Base-by-base conservation (phyloP, 2,797 vertebrate species). In the Sebastes umbrosus region DNA sequence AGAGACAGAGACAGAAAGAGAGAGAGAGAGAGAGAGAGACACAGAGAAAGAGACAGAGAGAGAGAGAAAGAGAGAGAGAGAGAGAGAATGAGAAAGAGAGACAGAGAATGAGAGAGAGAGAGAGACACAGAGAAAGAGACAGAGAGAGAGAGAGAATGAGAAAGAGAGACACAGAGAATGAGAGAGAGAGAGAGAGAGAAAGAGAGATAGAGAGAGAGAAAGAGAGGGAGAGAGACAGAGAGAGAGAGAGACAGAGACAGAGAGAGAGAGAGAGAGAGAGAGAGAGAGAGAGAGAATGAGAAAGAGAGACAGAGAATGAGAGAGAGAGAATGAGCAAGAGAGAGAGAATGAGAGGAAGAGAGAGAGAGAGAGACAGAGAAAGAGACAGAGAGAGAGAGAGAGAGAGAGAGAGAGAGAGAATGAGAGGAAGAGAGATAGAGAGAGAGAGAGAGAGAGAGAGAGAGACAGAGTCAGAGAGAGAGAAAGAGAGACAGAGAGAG, bases 71-170 rank as follows among this genome's bases (percentile, higher is more conserved):
- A 32, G 24, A 20, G 0, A 3, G 46, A 24, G 24, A 24, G 24
- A 39, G 27, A 20, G 0, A 3, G 46, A 9, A 6, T 6, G 3
- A 24, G 10, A 46, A 18, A 18, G 6, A n/a, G 24, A 2, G 24
- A 2, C 24, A 24, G 24, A 24, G 24, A 24, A 24, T 3, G 24
- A 24, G 24, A 3, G 24, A 24, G 24, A 24, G 24, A 24, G 24
- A 27, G 4, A 27, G 1, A 8, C 24, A 24, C 24, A 25, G 25
- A 58, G 24, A 24, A 24, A n/a, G n/a, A n/a, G n/a, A n/a, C n/a
- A n/a, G n/a, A n/a, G n/a, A n/a, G n/a, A n/a, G n/a, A 31, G 1
- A 8, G 0, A 7, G 7, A 31, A 2, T 7, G 7, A 31, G 0
- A 31, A 7, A 8, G 2, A 31, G 2, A 31, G 7, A 31, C 29